Percentiles rank a stretch among this genome's conserved stretches.
Evolutionary conservation across 2,113 vertebrate genomes (phyloP).

Genomic region (Tychaedon coryphoeus): DNA sequence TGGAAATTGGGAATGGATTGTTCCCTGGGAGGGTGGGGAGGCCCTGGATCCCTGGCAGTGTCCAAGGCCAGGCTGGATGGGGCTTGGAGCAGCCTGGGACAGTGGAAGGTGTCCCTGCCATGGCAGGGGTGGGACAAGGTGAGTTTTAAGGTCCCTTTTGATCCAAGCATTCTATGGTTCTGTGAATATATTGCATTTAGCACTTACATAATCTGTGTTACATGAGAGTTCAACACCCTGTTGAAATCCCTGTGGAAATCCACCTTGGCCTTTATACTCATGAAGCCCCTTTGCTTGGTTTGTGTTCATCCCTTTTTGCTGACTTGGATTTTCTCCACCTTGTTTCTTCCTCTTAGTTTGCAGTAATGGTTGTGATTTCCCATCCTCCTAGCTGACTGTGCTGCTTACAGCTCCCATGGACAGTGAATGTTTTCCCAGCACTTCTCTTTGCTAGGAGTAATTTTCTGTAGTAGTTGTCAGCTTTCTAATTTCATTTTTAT

Average conservation of each 20-base stretch:
- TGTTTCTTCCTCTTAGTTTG: not conserved
- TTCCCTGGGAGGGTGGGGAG: rapidly evolving
- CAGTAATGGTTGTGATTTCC: not conserved
- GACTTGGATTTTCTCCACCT: not conserved
- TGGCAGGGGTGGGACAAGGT: rapidly evolving
- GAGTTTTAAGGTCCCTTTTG: not conserved
- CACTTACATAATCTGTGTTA: not conserved
- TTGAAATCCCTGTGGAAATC: not conserved
- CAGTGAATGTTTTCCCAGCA: not conserved
- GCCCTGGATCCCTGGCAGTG: not conserved
- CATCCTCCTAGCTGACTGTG: not conserved
- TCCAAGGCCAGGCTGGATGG: not conserved
- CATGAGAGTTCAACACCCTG: not conserved
- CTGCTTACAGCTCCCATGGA: not conserved
- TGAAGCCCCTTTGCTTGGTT: not conserved
- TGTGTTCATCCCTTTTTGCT: not conserved
- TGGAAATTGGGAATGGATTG: not conserved
- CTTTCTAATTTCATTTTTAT: not conserved
- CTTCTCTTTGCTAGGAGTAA: not conserved
- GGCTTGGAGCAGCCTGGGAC: rapidly evolving
- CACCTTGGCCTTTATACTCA: not conserved
- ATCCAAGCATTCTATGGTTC: not conserved
- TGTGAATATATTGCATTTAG: not conserved
- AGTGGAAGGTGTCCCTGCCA: not conserved
- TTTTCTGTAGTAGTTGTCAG: not conserved